Evolutionary conservation across 2,113 vertebrate genomes (phyloP).

Genomic region (Echinops telfairi): DNA sequence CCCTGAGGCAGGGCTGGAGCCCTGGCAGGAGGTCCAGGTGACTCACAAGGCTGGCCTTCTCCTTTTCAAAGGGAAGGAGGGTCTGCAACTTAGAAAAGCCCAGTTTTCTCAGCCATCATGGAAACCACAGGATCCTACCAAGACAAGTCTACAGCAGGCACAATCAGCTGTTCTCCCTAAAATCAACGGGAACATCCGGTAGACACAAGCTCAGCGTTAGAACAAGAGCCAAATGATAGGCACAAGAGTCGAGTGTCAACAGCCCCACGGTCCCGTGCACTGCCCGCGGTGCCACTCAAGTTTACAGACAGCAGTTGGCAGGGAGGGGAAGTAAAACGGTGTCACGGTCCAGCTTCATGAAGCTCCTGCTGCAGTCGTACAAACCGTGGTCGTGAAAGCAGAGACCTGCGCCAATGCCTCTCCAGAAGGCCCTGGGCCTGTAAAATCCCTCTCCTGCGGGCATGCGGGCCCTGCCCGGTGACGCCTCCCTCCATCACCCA

Average conservation of each 20-base stretch:
- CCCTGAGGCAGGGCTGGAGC: background rate
- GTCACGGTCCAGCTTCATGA: background rate
- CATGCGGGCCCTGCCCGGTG: background rate
- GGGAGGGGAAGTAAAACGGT: fast-evolving
- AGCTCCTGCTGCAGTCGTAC: background rate
- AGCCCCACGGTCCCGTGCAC: no score
- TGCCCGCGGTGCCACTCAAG: no score
- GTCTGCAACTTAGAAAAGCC: background rate
- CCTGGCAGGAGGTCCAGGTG: background rate
- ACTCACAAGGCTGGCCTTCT: background rate
- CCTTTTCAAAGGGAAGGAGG: background rate
- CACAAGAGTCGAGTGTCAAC: background rate
- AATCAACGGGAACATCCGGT: slow-evolving; percentile 35
- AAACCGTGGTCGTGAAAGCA: background rate
- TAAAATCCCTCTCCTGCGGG: background rate
- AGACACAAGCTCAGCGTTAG: slow-evolving; percentile 12
- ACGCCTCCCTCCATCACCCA: slow-evolving; percentile 29
- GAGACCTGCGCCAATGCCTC: background rate
- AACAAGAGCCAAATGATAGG: background rate
- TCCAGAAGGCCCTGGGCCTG: slow-evolving; percentile 34
- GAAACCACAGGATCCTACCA: background rate
- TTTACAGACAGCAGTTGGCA: background rate
- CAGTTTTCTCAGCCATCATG: background rate
- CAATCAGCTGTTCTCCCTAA: background rate
- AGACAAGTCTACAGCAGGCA: background rate